Evolutionary conservation across 2,797 vertebrate species (phyloP).

Genomic region (Mormyrops attenuatus): DNA sequence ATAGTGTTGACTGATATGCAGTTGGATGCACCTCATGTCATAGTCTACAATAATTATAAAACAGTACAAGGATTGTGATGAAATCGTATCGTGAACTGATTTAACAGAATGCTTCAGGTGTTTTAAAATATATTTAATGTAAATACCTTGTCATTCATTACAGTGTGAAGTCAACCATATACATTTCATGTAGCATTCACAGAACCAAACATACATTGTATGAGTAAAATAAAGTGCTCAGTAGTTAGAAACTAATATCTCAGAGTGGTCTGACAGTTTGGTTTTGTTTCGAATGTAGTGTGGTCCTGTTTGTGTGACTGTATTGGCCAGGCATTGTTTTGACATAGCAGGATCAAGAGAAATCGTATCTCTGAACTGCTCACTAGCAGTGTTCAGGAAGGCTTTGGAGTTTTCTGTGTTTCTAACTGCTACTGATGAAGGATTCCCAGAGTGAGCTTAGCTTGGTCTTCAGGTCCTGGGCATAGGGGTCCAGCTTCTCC

Average conservation of each 20-base stretch:
- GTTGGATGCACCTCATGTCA: background rate
- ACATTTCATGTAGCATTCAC: background rate
- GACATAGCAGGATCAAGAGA: background rate
- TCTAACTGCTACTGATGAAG: constrained; percentile 47
- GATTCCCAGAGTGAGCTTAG: constrained; percentile 25
- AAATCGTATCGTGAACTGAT: background rate
- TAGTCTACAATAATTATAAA: background rate
- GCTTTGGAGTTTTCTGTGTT: constrained; percentile 11
- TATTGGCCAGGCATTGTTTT: background rate
- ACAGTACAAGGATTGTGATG: background rate
- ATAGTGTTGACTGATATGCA: background rate
- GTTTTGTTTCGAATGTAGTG: background rate
- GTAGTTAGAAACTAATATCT: constrained; percentile 4
- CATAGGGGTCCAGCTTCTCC: constrained; percentile 3
- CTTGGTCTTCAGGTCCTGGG: constrained; percentile 13
- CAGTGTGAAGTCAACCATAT: background rate
- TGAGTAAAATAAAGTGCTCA: background rate
- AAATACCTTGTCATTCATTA: background rate
- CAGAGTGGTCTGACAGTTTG: background rate
- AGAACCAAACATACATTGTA: background rate
- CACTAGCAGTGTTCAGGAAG: background rate
- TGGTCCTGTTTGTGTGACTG: background rate
- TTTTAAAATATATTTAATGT: background rate
- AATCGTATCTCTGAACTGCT: background rate
- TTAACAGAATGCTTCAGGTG: background rate